Evolutionary conservation across 2,797 vertebrate genomes (phyloP).

Genomic region (Alca torda): DNA sequence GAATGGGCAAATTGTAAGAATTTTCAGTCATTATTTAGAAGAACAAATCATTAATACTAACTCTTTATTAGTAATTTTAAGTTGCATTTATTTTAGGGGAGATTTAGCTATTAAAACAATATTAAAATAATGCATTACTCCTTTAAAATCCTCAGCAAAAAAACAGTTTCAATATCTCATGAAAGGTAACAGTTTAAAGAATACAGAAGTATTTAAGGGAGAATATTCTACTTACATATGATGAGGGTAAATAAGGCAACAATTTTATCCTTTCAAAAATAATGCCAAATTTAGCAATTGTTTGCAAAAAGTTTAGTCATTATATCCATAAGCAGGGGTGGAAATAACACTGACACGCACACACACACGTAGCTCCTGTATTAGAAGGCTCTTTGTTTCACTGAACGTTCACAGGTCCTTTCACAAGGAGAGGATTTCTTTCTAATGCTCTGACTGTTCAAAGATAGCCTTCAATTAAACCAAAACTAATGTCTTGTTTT

Average conservation of each 20-base stretch:
- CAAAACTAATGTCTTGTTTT: neutral
- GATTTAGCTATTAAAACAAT: neutral
- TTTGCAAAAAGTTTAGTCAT: neutral
- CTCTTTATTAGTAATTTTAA: neutral
- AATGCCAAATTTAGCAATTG: accelerated
- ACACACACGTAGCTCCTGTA: neutral
- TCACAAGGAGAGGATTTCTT: neutral
- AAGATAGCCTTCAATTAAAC: neutral
- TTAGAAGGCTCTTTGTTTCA: neutral
- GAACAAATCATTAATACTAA: neutral
- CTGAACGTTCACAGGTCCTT: neutral
- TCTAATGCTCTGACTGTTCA: neutral
- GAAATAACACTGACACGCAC: neutral
- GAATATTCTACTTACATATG: neutral
- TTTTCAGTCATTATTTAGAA: neutral
- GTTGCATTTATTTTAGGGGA: neutral
- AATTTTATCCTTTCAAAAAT: neutral
- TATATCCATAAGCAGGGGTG: neutral
- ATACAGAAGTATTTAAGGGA: neutral
- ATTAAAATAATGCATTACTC: neutral
- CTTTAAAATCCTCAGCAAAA: neutral
- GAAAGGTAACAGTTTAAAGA: neutral
- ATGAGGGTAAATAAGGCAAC: neutral
- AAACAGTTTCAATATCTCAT: neutral
- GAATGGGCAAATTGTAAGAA: neutral